phyloP scores from a whole-genome alignment of 2,113 vertebrate species.

The Sigmodon hispidus region DNA sequence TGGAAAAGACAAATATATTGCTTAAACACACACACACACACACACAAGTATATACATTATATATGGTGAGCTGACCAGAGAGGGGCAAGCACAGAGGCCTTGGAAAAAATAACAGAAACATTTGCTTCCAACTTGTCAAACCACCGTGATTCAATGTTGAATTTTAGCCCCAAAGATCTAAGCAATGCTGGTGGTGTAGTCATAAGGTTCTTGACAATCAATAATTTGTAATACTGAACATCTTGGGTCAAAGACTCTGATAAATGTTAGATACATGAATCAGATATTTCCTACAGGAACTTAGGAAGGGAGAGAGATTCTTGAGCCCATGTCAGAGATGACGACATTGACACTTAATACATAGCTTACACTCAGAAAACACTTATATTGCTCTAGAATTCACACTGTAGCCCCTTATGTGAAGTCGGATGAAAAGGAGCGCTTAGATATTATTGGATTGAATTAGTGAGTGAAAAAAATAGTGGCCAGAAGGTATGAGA shows the following conservation, averaged over 20 bases:
- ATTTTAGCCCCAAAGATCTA: slow-evolving; percentile 28
- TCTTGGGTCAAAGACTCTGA: not conserved
- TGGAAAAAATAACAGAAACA: not conserved
- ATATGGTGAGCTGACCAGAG: not conserved
- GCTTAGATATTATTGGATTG: not conserved
- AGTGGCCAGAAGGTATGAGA: not conserved
- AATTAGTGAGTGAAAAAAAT: not conserved
- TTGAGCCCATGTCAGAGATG: not conserved
- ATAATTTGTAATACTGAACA: not conserved
- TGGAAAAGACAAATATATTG: not conserved
- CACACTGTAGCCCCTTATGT: no score
- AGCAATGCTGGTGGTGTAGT: not conserved
- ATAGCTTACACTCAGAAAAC: not conserved
- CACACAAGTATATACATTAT: no score
- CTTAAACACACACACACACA: no score
- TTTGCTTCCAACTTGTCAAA: not conserved
- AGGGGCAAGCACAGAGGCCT: not conserved
- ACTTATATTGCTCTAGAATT: not conserved
- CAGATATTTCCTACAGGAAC: not conserved
- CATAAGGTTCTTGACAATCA: not conserved
- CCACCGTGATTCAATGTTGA: not conserved
- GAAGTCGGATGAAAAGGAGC: not conserved
- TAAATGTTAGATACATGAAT: not conserved
- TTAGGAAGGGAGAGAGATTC: not conserved
- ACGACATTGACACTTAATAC: not conserved